Evolutionary conservation across 2,113 vertebrate genomes (phyloP), one percentile per base, ranked within the genome.

Genomic region (Astatoreochromis straeleni): DNA sequence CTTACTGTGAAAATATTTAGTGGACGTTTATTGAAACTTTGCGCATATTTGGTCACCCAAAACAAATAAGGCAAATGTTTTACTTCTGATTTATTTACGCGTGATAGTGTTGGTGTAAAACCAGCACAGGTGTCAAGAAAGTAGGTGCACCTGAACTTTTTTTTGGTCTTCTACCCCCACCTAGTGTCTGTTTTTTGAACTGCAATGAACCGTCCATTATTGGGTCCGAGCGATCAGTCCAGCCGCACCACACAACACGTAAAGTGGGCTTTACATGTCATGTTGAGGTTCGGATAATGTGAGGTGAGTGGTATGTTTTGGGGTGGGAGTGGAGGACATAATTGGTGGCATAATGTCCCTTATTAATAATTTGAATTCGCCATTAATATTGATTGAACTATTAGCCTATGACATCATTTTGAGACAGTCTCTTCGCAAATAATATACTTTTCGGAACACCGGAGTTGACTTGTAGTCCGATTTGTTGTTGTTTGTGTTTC

Each of bases 1-100:
- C 31, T 89, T 91, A 93, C 83, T 91, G 29, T 91, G 89, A 88
- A 91, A 12, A 7, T 8, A n/a, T 45, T 42, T 40, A 29, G 3
- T 3, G 24, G 21, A 7, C 45, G 2, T 49, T 53, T 35, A 16
- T 51, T 21, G 21, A 12, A 17, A 38, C 40, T 83, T 82, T 2
- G 24, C 11, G 4, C 19, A 45, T 24, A 5, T 57, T 21, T n/a
- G 6, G 5, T 31, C 6, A 12, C 40, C 5, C 13, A 12, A 4
- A 26, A 11, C 3, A 31, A 14, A 12, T 6, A 5, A 65, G 7
- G 4, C 3, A 12, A 49, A 2, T 4, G 7, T 70, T 80, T 53
- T 45, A 53, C 16, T 19, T 29, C 16, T 75, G 9, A 47, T 75
- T 75, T 19, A 47, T 19, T 11, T 75, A 19, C 2, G 16, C 0